Conservation (phyloP, 2,888 invertebrate species). For the Polietes domitor region DNA sequence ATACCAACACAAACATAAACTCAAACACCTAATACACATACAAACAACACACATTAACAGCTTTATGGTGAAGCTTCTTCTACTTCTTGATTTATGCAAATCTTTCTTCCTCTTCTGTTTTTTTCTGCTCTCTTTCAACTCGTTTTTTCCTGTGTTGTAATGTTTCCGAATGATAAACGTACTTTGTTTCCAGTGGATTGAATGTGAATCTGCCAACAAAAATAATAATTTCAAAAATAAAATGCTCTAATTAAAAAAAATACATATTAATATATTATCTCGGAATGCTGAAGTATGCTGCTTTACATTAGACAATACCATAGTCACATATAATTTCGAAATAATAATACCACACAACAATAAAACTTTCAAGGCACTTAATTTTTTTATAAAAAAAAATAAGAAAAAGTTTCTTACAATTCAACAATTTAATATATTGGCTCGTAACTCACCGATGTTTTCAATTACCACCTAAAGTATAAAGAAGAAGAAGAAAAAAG, state of each 20-base stretch:
- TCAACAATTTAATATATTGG: constrained; percentile 23
- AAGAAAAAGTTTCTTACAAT: not conserved
- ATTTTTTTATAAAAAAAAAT: not conserved
- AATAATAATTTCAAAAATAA: constrained; percentile 15
- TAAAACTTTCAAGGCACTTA: constrained; percentile 22
- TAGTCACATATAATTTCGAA: constrained; percentile 39
- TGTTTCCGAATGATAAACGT: constrained; percentile 30
- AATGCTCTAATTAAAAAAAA: constrained; percentile 2
- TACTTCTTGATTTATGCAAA: constrained; percentile 9
- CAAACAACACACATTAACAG: constrained; percentile 24
- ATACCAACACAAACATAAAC: not conserved
- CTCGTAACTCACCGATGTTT: constrained; percentile 53
- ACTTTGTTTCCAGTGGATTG: constrained; percentile 49
- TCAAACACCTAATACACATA: constrained; percentile 2
- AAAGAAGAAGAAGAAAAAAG: constrained; percentile 14
- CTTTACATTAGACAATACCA: constrained; percentile 17
- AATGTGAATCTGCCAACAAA: constrained; percentile 42
- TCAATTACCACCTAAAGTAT: not conserved
- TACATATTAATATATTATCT: constrained; percentile 34
- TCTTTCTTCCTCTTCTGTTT: not conserved
- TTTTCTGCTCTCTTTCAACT: constrained; percentile 10
- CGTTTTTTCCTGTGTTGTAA: constrained; percentile 45
- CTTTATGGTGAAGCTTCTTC: constrained; percentile 16
- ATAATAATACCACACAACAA: constrained; percentile 26
- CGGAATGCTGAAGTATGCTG: constrained; percentile 47